Base-by-base conservation (phyloP, 2,113 vertebrate species). In the Macquaria australasica region DNA sequence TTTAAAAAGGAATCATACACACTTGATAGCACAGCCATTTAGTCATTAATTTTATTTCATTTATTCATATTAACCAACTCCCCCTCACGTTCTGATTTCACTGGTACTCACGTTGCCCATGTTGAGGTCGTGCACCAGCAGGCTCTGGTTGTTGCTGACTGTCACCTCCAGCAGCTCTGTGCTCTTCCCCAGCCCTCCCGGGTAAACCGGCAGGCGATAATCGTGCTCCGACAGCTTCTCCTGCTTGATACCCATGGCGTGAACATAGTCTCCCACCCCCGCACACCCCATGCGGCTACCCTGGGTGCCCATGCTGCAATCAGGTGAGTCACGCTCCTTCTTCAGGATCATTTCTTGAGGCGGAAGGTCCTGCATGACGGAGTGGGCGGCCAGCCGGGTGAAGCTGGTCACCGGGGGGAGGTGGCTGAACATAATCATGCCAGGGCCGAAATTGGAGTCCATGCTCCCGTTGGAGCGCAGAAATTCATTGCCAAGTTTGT, bases 391-490 rank as follows among this genome's bases (percentile, higher is more conserved):
- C 92, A 98, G 96, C 81, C 97, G 97, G 75, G 97, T 97, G 96
- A 99, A 98, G 96, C 97, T 98, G 95, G 97, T 96, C 94, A 99
- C 97, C 68, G 98, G 98, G 74, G 98, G 98, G 53, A 99, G 97
- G 94, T 98, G 98, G 93, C 97, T 99, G 96, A 99, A 98, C 97
- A 99, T 98, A 77, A 98, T 97, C 98, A 98, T 97, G 92, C 97
- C 93, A 37, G 95, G 92, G 88, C 97, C 96, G n/a, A 97, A 98
- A 81, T 94, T 92, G 89, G 97, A 95, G 92, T 99, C 98, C 97
- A 99, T 98, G 89, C 95, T 88, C 87, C 96, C 95, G 28, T 95
- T 95, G 83, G 95, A 93, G 87, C 96, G 96, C 90, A 97, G 94
- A 96, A 97, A 97, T 91, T 97, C 97, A 91, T 97, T 95, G 91